Evolutionary conservation across 1,140 invertebrate species (phyloP), one percentile per base, ranked within the genome.

Genomic region (Megalopta genalis): DNA sequence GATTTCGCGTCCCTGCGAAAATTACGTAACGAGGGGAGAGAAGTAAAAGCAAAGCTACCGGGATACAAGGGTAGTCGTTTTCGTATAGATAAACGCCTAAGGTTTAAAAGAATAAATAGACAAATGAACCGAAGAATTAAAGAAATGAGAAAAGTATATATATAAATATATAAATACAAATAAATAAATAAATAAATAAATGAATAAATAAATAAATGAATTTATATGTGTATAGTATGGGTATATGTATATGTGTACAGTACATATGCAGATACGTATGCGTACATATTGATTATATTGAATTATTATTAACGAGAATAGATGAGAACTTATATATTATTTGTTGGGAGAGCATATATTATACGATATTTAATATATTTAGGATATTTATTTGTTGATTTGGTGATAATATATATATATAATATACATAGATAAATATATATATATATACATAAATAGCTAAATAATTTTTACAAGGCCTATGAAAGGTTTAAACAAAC

Each of bases 381-480:
- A 91, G 90, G 72, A 91, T 92, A 92, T 91, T 92, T 91, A 92
- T 92, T 92, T 91, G 90, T 92, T 91, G 90, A 91, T 90, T 92
- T 91, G 88, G 86, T 91, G 86, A 90, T 68, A 89, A 71, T 83
- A 88, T 83, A 86, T 84, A 87, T 78, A 86, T 82, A 87, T 60
- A 65, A 52, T 3, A 66, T 14, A 76, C 14, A 74, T 25, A 69
- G 37, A 68, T 78, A 85, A 80, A 77, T 57, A 68, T 78, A 85
- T 82, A 77, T 81, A 77, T 69, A 75, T 70, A 80, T 23, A 84
- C 54, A 39, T 73, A 66, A 74, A 66, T 73, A 73, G 70, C 76
- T 80, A 72, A 67, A 87, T 85, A 85, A 87, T 90, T 90, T 86
- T 87, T 89, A 90, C 88, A 89, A 88, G 88, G 88, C 88, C 86